phyloP scores from a whole-genome alignment of 2,113 vertebrate species.

The Rhinoptilus africanus region DNA sequence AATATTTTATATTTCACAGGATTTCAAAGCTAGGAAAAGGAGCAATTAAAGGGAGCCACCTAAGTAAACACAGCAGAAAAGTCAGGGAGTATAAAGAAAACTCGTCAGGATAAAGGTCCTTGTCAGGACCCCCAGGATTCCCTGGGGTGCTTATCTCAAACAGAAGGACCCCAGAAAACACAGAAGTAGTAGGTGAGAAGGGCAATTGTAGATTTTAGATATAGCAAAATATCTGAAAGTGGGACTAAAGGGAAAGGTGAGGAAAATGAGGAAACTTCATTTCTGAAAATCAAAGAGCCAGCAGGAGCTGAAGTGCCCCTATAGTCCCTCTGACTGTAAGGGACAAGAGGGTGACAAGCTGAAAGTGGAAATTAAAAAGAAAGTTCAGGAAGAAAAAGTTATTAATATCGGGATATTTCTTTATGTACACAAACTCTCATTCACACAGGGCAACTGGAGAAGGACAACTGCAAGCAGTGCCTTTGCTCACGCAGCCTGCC shows the following conservation, averaged over 20 bases:
- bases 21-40: not conserved
- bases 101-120: not conserved
- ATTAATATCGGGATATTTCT: not conserved
- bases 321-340: not conserved
- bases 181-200: not conserved
- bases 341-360: not conserved
- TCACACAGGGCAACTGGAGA: not conserved
- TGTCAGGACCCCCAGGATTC: too few species aligned
- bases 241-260: not conserved
- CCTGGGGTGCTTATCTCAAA: not conserved
- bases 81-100: not conserved
- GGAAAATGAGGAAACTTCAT: not conserved
- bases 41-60: not conserved
- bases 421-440: not conserved
- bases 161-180: not conserved
- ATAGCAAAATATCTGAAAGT: not conserved
- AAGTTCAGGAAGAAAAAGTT: not conserved
- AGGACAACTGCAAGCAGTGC: not conserved
- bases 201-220: not conserved
- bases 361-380: not conserved
- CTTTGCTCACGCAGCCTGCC: not conserved
- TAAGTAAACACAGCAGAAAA: not conserved
- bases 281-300: not conserved
- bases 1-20: not conserved
- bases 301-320: not conserved